A percentile compares a stretch with the other conserved stretches of the same genome.
These are phyloP conservation scores for Valencia hispanica DNA, from an alignment of 2,797 vertebrate species.

Conservation along the genomic window DNA sequence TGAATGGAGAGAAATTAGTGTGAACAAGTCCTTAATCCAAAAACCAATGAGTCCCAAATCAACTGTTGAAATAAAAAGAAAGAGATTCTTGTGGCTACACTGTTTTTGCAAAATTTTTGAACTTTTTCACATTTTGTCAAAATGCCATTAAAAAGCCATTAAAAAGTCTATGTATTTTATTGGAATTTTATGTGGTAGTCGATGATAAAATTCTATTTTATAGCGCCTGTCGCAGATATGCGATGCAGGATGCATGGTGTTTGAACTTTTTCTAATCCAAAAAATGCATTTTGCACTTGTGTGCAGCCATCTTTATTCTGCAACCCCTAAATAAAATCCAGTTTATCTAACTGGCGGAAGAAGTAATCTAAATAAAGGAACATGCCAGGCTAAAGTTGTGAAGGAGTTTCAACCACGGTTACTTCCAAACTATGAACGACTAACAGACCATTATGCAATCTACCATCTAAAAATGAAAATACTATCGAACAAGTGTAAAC, in stretches of 20 bases:
- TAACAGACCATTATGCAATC: not conserved
- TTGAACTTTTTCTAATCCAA: no score
- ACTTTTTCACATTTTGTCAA: not conserved
- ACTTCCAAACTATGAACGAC: not conserved
- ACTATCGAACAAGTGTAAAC: not conserved
- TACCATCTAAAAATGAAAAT: not conserved
- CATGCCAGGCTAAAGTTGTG: not conserved
- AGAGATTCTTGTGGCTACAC: not conserved
- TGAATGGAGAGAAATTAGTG: not conserved
- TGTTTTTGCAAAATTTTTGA: no score
- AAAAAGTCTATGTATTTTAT: not conserved
- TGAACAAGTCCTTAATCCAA: not conserved
- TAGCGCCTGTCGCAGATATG: no score
- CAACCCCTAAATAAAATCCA: not conserved
- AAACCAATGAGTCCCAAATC: not conserved
- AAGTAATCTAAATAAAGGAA: not conserved
- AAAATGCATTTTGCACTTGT: not conserved
- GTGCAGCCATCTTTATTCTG: not conserved
- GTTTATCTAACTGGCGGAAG: not conserved
- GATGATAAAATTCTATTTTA: no score
- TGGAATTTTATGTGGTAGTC: not conserved
- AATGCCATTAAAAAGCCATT: not conserved
- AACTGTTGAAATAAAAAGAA: not conserved
- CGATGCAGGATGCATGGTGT: not conserved
- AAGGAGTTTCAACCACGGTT: not conserved